A percentile compares a stretch with the other conserved stretches of the same genome.
These are phyloP conservation scores for Euphonia xanthogaster DNA, from an alignment of 2,797 vertebrate genomes.

Conservation along the genomic window DNA sequence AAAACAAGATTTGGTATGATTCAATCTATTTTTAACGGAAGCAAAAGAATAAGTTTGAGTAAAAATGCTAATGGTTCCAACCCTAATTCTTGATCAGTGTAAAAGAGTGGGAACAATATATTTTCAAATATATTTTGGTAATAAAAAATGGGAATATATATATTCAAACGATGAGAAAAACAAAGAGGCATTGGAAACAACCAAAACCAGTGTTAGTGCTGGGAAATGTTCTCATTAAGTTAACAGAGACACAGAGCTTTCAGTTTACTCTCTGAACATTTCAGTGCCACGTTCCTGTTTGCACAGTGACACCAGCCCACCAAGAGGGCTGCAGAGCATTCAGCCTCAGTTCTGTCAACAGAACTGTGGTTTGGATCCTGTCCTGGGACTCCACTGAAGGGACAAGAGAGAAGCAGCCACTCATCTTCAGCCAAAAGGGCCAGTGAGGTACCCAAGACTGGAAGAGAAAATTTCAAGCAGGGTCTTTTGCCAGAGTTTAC, in stretches of 20 bases:
- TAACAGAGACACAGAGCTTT: background rate
- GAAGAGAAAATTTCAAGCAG: background rate
- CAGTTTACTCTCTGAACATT: fast-evolving
- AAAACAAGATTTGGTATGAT: background rate
- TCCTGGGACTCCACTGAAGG: background rate
- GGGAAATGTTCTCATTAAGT: background rate
- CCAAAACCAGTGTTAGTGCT: background rate
- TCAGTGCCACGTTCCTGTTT: background rate
- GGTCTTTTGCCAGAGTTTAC: background rate
- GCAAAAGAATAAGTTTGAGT: background rate
- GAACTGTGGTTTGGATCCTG: background rate
- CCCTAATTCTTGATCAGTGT: background rate
- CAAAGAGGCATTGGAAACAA: background rate
- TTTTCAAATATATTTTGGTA: background rate
- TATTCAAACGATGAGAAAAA: background rate
- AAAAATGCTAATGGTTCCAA: background rate
- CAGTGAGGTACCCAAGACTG: background rate
- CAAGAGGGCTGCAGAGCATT: background rate
- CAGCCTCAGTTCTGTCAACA: background rate
- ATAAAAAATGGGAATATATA: background rate
- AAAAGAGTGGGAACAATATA: background rate
- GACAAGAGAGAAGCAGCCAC: background rate
- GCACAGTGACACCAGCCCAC: background rate
- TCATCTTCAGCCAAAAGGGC: background rate
- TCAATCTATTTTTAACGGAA: background rate